Percentiles rank a stretch among this genome's conserved stretches.
Conservation (phyloP, 2,888 invertebrate genomes). For the Altica lythri region DNA sequence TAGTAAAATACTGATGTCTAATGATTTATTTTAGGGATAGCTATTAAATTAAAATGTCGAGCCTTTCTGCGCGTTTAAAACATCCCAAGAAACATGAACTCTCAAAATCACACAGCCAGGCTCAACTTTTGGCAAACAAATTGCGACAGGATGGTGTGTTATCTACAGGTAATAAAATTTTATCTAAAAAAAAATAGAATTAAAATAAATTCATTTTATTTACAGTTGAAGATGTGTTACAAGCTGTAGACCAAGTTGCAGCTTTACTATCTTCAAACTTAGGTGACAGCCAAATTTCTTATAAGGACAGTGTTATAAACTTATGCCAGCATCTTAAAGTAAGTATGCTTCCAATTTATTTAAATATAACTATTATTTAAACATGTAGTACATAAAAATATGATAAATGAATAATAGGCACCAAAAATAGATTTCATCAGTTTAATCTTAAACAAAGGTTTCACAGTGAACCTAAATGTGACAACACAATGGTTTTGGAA, state of each 20-base stretch:
- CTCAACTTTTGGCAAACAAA: conserved; percentile 56
- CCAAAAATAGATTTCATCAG: no score
- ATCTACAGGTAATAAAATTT: conserved; percentile 51
- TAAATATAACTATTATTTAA: no score
- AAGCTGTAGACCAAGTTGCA: conserved; percentile 81
- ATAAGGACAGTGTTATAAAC: conserved; percentile 73
- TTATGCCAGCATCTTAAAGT: conserved; percentile 82
- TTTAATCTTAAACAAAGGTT: no score
- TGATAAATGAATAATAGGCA: no score
- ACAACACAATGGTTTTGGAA: no score
- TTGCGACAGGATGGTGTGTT: conserved; percentile 56
- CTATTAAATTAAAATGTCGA: conserved; percentile 49
- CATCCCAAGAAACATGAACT: conserved; percentile 55
- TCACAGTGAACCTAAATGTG: no score
- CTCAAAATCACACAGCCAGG: conserved; percentile 55
- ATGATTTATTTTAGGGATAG: conserved; percentile 24
- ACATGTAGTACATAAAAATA: no score
- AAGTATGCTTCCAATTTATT: no score
- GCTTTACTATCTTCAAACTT: conserved; percentile 76
- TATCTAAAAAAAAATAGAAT: no score
- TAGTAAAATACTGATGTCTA: conserved; percentile 15
- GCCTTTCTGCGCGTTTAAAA: conserved; percentile 55
- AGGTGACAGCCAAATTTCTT: conserved; percentile 66
- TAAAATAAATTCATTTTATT: no score
- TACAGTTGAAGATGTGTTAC: conserved; percentile 84